Conservation (phyloP, 2,888 invertebrate genomes). For the Orchestes rusci region DNA sequence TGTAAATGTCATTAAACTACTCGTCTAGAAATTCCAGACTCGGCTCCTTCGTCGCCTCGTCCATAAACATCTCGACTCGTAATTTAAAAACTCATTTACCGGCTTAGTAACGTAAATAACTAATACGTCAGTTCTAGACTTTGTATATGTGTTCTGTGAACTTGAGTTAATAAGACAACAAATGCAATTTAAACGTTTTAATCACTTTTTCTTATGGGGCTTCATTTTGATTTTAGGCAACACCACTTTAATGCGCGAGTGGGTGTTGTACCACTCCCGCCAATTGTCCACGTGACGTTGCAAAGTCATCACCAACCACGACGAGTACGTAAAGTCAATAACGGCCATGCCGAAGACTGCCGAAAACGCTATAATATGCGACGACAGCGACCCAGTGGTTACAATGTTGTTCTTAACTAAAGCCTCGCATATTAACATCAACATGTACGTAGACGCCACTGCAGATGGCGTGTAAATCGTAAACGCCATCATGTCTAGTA, state of each 20-base stretch:
- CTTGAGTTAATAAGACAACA: too few relatives aligned
- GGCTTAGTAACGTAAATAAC: too few relatives aligned
- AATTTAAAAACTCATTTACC: too few relatives aligned
- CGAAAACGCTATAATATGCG: slow-evolving; percentile 39
- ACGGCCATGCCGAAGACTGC: slow-evolving; percentile 40
- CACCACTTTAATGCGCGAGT: slow-evolving; percentile 38
- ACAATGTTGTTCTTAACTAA: slow-evolving; percentile 35
- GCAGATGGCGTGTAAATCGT: slow-evolving; percentile 49
- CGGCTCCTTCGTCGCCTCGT: too few relatives aligned
- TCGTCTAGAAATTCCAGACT: too few relatives aligned
- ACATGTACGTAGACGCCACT: slow-evolving; percentile 42
- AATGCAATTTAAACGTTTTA: too few relatives aligned
- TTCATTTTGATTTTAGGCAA: slow-evolving; percentile 36
- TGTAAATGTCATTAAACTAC: too few relatives aligned
- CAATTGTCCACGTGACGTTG: slow-evolving; percentile 41
- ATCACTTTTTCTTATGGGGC: slow-evolving; percentile 24
- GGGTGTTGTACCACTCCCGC: slow-evolving; percentile 41
- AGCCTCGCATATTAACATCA: slow-evolving; percentile 42
- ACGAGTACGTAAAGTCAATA: slow-evolving; percentile 44
- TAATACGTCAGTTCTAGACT: too few relatives aligned
- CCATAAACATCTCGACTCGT: too few relatives aligned
- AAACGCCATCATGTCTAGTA: slow-evolving; percentile 47
- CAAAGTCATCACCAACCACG: slow-evolving; percentile 41
- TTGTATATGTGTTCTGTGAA: too few relatives aligned
- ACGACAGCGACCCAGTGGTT: slow-evolving; percentile 32